phyloP scores from a whole-genome alignment of 2,888 invertebrate genomes.

The Orgyia antiqua region DNA sequence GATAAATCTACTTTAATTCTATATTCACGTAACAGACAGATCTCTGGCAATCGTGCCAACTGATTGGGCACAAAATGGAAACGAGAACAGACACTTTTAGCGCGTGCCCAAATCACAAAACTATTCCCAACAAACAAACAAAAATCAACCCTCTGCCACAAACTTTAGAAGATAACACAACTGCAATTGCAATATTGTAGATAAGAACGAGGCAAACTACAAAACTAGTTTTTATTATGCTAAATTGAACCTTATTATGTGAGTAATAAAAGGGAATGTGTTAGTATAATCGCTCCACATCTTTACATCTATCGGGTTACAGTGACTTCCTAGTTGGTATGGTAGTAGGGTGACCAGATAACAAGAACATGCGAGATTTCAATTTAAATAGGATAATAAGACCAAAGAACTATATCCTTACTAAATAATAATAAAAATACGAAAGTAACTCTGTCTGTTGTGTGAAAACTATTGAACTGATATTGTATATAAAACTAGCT shows the following conservation, averaged over 20 bases:
- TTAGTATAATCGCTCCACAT: constrained; percentile 13
- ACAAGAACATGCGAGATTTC: no score
- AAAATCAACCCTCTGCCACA: constrained; percentile 10
- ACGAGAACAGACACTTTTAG: constrained; percentile 9
- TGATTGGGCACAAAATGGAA: constrained; percentile 3
- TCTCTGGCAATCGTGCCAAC: constrained; percentile 3
- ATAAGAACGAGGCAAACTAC: constrained; percentile 3
- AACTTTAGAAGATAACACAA: constrained; percentile 2
- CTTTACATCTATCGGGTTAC: constrained; percentile 27
- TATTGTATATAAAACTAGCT: no score
- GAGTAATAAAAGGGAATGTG: constrained; percentile 6
- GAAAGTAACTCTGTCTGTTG: no score
- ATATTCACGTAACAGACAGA: not conserved
- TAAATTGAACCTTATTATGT: constrained; percentile 8
- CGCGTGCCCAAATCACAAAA: constrained; percentile 22
- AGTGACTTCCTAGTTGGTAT: constrained; percentile 24
- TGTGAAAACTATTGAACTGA: no score
- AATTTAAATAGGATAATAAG: no score
- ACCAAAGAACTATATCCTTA: no score
- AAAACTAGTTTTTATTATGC: constrained; percentile 1
- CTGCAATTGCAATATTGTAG: constrained; percentile 1
- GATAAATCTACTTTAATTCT: not conserved
- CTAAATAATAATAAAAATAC: no score
- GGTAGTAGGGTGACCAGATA: constrained; percentile 18
- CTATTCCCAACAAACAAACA: constrained; percentile 3